phyloP scores from a whole-genome alignment of 2,113 vertebrate species.

The Paradoxurus hermaphroditus region DNA sequence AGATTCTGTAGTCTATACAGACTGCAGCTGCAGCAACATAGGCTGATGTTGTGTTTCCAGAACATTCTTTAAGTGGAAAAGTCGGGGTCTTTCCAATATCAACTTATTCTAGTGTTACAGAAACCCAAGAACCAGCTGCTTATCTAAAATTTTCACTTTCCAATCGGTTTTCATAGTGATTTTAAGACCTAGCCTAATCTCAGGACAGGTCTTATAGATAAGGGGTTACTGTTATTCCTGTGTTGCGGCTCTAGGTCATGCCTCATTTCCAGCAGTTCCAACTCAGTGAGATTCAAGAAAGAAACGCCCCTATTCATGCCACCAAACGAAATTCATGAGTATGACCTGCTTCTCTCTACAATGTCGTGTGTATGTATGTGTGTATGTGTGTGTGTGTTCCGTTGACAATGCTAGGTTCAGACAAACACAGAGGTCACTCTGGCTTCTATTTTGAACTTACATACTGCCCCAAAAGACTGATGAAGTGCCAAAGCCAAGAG shows the following conservation, averaged over 20 bases:
- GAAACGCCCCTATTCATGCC: neutral
- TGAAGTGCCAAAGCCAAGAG: neutral
- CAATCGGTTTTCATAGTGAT: neutral
- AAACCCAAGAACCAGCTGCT: neutral
- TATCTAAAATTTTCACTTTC: slow-evolving; percentile 8
- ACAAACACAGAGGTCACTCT: neutral
- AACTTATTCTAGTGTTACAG: neutral
- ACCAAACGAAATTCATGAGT: neutral
- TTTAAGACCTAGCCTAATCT: neutral
- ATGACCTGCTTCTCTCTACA: neutral
- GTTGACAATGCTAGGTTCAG: neutral
- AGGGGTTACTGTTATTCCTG: neutral
- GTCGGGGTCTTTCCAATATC: neutral
- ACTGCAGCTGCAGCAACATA: too few relatives aligned
- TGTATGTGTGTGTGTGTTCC: neutral
- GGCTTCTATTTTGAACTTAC: neutral
- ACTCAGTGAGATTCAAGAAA: slow-evolving; percentile 18
- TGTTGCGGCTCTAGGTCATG: neutral
- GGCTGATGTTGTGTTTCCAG: neutral
- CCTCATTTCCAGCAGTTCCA: neutral
- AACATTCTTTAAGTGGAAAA: neutral
- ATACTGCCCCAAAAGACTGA: neutral
- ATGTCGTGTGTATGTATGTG: neutral
- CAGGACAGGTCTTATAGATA: neutral
- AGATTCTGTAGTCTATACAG: neutral